Evolutionary conservation across 1,140 invertebrate genomes (phyloP).

Genomic region (Tetramorium parvispinum): DNA sequence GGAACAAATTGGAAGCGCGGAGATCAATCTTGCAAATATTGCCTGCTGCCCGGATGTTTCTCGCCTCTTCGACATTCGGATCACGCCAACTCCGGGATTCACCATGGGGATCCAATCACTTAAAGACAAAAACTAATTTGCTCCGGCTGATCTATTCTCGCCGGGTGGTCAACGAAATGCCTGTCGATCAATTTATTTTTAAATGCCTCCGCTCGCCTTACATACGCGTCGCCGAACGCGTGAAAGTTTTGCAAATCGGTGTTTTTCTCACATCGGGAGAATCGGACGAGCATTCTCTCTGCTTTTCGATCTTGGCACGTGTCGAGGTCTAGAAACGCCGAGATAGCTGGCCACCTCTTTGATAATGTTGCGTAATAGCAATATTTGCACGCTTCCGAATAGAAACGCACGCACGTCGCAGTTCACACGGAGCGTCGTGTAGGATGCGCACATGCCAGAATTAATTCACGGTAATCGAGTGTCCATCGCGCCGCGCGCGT

Average conservation of each 20-base stretch:
- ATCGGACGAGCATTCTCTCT: background rate
- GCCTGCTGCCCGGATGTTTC: background rate
- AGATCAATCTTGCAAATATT: conserved; percentile 3
- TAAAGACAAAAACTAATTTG: conserved; percentile 27
- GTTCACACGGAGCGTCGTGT: background rate
- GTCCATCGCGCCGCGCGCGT: background rate
- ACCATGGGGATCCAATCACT: background rate
- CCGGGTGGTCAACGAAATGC: background rate
- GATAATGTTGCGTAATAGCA: conserved; percentile 47
- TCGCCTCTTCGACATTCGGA: background rate
- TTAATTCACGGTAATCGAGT: background rate
- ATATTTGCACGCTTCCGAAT: conserved; percentile 37
- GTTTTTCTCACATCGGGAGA: conserved; percentile 18
- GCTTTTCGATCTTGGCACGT: conserved; percentile 34
- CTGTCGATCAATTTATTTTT: conserved; percentile 41
- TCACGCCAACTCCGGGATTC: background rate
- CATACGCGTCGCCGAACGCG: background rate
- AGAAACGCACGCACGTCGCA: conserved; percentile 22
- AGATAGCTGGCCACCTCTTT: conserved; percentile 39
- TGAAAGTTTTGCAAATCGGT: conserved; percentile 15
- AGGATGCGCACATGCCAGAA: conserved; percentile 20
- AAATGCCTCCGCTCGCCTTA: background rate
- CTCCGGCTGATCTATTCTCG: conserved; percentile 20
- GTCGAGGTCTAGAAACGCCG: conserved; percentile 35
- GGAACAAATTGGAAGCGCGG: background rate